Evolutionary conservation across 2,888 invertebrate species (phyloP).

Genomic region (Hermaeophaga mercurialis): DNA sequence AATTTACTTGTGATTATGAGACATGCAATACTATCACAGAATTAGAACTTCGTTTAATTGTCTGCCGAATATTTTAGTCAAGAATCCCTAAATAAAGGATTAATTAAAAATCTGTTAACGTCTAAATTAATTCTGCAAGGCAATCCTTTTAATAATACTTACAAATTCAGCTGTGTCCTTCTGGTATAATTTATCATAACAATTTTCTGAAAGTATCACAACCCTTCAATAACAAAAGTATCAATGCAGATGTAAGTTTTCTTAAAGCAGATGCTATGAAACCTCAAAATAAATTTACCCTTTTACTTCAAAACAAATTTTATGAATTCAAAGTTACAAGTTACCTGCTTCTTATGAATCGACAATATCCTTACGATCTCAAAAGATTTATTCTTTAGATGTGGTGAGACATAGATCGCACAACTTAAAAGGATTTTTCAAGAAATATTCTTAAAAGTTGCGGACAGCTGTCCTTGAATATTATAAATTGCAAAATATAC

Average conservation of each 20-base stretch:
- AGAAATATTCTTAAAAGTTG: constrained; percentile 26
- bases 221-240: constrained; percentile 24
- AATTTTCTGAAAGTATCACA: constrained; percentile 20
- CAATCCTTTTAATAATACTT: neutral
- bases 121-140: too few species aligned
- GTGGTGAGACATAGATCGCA: constrained; percentile 29
- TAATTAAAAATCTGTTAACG: neutral
- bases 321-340: constrained; percentile 17
- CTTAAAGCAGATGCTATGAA: constrained; percentile 30
- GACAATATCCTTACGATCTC: constrained; percentile 22
- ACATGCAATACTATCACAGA: constrained; percentile 32
- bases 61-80: constrained; percentile 15
- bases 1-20: constrained; percentile 26
- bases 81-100: constrained; percentile 12
- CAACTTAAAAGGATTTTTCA: constrained; percentile 29
- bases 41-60: constrained; percentile 24
- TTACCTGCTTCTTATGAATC: constrained; percentile 34
- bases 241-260: constrained; percentile 29
- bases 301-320: constrained; percentile 36
- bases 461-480: constrained; percentile 32
- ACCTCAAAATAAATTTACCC: constrained; percentile 36
- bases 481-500: constrained; percentile 27
- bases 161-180: constrained; percentile 8
- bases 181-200: constrained; percentile 14
- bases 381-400: constrained; percentile 26